These are phyloP conservation scores for Leuciscus waleckii DNA, from an alignment of 2,797 vertebrate species.

Conservation along the genomic window DNA sequence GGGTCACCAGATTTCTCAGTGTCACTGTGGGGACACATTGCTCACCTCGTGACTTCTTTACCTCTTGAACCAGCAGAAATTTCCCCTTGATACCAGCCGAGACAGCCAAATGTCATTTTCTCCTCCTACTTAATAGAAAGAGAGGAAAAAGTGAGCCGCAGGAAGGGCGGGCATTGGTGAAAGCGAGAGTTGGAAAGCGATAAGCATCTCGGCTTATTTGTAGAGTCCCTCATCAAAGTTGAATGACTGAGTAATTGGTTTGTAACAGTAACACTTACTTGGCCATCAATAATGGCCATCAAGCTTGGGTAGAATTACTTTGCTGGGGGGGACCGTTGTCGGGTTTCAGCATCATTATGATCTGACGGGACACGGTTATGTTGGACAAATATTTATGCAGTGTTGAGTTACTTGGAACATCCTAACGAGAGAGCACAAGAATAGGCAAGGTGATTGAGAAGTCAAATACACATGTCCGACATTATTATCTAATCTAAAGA, in stretches of 20 bases:
- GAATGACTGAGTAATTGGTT: constrained; percentile 86
- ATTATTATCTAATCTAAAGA: constrained; percentile 74
- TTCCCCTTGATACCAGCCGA: constrained; percentile 61
- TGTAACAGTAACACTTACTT: constrained; percentile 85
- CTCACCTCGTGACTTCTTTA: constrained; percentile 80
- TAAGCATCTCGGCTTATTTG: constrained; percentile 77
- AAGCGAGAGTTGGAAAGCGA: constrained; percentile 76
- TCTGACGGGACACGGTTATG: constrained; percentile 76
- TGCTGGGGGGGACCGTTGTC: constrained; percentile 63
- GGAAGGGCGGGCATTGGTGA: constrained; percentile 63
- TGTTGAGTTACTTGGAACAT: constrained; percentile 77
- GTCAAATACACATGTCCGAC: constrained; percentile 78
- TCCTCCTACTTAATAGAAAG: constrained; percentile 69
- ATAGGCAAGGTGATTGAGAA: constrained; percentile 80
- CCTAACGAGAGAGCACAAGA: constrained; percentile 75
- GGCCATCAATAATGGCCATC: constrained; percentile 82
- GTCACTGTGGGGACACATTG: constrained; percentile 72
- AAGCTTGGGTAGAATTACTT: constrained; percentile 76
- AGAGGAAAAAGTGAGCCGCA: constrained; percentile 52
- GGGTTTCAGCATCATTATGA: constrained; percentile 71
- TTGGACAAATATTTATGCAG: constrained; percentile 84
- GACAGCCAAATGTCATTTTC: constrained; percentile 77
- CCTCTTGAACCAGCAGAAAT: constrained; percentile 76
- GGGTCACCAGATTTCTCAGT: constrained; percentile 80
- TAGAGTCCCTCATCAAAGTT: constrained; percentile 81